A percentile compares a stretch with the other conserved stretches of the same genome.
phyloP scores from a whole-genome alignment of 2,797 vertebrate species.

The Botia kubotai region DNA sequence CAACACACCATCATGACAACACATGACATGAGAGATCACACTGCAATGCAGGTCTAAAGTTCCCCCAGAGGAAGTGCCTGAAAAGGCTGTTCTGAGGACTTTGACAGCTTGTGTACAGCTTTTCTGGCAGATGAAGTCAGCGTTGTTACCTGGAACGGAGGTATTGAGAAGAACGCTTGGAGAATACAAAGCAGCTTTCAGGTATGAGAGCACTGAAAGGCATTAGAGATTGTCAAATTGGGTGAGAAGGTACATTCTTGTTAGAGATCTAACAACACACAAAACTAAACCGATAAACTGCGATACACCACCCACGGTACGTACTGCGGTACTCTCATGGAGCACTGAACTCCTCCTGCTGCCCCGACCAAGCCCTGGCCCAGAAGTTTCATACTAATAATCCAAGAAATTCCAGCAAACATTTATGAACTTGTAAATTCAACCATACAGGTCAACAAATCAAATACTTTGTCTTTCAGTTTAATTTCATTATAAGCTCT shows the following conservation, averaged over 20 bases:
- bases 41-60: neutral
- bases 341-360: too few species aligned
- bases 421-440: too few species aligned
- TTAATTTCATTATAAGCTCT: too few species aligned
- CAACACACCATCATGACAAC: neutral
- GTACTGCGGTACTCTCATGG: too few species aligned
- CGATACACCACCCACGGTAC: too few species aligned
- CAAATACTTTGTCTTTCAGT: too few species aligned
- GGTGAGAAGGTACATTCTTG: slow-evolving; percentile 23
- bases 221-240: neutral
- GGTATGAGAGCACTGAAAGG: slow-evolving; percentile 3
- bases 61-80: neutral
- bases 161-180: slow-evolving; percentile 49
- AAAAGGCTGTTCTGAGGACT: slow-evolving; percentile 17
- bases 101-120: slow-evolving; percentile 21
- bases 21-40: neutral
- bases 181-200: slow-evolving; percentile 24
- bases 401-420: too few species aligned
- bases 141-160: slow-evolving; percentile 47
- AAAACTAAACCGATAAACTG: too few species aligned
- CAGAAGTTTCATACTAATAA: too few species aligned
- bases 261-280: neutral
- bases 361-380: too few species aligned
- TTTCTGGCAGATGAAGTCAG: slow-evolving; percentile 37
- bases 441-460: too few species aligned